Evolutionary conservation across 1,140 invertebrate species (phyloP).

Genomic region (Lepidostoma basale): DNA sequence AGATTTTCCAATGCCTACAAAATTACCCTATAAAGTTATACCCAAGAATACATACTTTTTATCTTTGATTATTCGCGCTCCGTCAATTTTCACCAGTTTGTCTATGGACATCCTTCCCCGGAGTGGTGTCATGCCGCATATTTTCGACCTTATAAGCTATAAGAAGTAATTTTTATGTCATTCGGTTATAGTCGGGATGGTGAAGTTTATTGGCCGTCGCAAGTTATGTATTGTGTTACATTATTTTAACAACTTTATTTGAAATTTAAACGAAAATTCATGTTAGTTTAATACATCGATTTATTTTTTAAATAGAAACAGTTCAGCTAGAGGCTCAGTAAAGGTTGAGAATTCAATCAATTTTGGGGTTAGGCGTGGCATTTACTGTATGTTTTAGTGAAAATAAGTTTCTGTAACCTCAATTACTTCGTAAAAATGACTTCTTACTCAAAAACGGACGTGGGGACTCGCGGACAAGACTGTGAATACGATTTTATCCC

Average conservation of each 20-base stretch:
- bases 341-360: constrained; percentile 26
- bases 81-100: not conserved
- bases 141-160: not conserved
- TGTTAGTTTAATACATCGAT: constrained; percentile 10
- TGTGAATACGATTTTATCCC: constrained; percentile 50
- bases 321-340: constrained; percentile 2
- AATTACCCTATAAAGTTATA: no score
- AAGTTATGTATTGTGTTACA: not conserved
- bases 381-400: constrained; percentile 17
- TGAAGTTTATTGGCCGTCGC: not conserved
- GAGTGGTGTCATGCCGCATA: constrained; percentile 3
- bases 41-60: no score
- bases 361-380: constrained; percentile 40
- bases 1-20: no score
- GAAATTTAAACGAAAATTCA: not conserved
- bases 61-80: no score
- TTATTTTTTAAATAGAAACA: not conserved
- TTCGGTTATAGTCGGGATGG: constrained; percentile 2
- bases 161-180: constrained; percentile 21
- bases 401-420: not conserved
- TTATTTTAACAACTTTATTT: not conserved
- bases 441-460: not conserved
- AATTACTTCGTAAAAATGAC: constrained; percentile 18
- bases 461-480: not conserved
- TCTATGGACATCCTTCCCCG: not conserved